Base-by-base conservation (phyloP, 1,140 invertebrate genomes). In the Arion vulgaris region DNA sequence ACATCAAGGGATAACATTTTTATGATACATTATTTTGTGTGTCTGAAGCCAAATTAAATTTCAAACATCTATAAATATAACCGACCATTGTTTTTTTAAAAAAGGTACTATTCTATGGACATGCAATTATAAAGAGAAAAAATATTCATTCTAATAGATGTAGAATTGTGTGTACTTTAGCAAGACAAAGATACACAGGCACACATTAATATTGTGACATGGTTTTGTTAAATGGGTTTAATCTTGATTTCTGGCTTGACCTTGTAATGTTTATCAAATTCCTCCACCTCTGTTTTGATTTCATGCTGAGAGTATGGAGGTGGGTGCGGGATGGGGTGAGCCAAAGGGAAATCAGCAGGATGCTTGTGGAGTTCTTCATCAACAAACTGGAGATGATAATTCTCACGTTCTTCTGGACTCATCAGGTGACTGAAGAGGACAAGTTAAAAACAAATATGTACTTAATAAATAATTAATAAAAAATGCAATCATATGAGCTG, bases 361-460 rank as follows among this genome's bases (percentile, higher is more conserved):
- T 88, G 85, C 2, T 77, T 36, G 51, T 85, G 82, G 36, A 87
- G 72, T 49, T 84, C 87, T n/a, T 85, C 71, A 39, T 85, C 87
- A 19, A 87, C 84, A 45, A 88, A 71, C 57, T 83, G 78, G 23
- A 84, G 81, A 66, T 86, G 88, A 71, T 88, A 85, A 53, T 85
- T 84, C 38, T 83, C 79, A 17, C 86, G 78, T 17, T 85, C 71
- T 19, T 86, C 85, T 62, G 72, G 76, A 17, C 80, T 45, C 71
- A 84, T 86, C 11, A 87, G 71, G 68, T 86, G 85, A 62, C 85
- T 87, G 51, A 15, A 82, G n/a, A n/a, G n/a, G 62, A 77, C 53
- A 38, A 57, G 32, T n/a, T n/a, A n/a, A n/a, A n/a, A n/a, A n/a
- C n/a, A n/a, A 45, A 45, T 45, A 45, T 45, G 41, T 45, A 45